These are phyloP conservation scores for Agrilus biguttatus DNA, from an alignment of 2,888 invertebrate species.

Conservation along the genomic window DNA sequence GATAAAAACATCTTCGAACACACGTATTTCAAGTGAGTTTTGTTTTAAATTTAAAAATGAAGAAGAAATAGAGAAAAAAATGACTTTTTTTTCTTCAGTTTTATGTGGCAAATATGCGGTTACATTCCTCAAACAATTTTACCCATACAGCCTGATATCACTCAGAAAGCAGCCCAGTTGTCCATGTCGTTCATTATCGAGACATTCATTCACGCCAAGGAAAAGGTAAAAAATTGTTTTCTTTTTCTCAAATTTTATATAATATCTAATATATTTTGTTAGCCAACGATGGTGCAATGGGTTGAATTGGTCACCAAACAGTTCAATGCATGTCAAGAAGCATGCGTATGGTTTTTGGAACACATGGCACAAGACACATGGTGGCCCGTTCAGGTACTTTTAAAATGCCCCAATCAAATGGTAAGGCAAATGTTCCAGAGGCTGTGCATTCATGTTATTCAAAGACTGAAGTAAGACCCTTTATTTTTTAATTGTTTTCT, in stretches of 20 bases:
- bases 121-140: slow-evolving; percentile 82
- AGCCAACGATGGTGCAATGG: slow-evolving; percentile 95
- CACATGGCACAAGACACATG: slow-evolving; percentile 88
- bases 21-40: slow-evolving; percentile 76
- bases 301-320: slow-evolving; percentile 89
- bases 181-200: slow-evolving; percentile 92
- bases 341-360: slow-evolving; percentile 83
- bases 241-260: not conserved
- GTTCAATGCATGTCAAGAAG: slow-evolving; percentile 80
- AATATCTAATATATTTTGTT: slow-evolving; percentile 8
- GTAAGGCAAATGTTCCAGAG: slow-evolving; percentile 94
- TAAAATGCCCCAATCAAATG: slow-evolving; percentile 94
- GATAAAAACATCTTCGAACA: slow-evolving; percentile 95
- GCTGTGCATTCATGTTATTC: slow-evolving; percentile 87
- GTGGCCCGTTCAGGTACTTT: slow-evolving; percentile 86
- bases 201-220: slow-evolving; percentile 93
- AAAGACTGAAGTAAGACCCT: slow-evolving; percentile 55
- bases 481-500: not conserved
- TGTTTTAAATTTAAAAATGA: not conserved
- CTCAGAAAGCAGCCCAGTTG: slow-evolving; percentile 72
- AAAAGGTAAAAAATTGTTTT: slow-evolving; percentile 48
- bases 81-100: slow-evolving; percentile 42
- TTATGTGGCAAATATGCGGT: slow-evolving; percentile 94
- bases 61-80: not conserved
- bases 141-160: slow-evolving; percentile 63